Evolutionary conservation across 2,888 invertebrate genomes (phyloP).

Genomic region (Pheosia gnoma): DNA sequence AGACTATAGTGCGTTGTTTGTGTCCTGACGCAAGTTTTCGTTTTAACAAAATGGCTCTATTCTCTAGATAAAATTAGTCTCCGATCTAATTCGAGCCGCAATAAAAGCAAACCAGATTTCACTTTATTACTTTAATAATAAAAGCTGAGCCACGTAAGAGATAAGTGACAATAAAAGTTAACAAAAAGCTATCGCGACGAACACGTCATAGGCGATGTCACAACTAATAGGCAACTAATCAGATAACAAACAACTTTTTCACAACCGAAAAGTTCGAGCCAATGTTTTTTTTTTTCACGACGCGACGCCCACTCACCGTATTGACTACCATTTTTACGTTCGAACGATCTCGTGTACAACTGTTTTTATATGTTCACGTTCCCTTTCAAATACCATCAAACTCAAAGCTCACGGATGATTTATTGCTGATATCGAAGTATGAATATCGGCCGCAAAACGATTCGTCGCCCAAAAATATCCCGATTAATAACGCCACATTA

Average conservation of each 20-base stretch:
- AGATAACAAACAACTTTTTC: constrained; percentile 34
- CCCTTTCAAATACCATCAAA: constrained; percentile 55
- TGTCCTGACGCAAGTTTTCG: not conserved
- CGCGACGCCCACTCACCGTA: constrained; percentile 15
- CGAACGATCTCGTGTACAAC: constrained; percentile 28
- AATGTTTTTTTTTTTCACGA: constrained; percentile 7
- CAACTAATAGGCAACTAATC: constrained; percentile 41
- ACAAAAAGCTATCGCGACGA: constrained; percentile 21
- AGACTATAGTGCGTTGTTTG: not conserved
- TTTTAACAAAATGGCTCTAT: not conserved
- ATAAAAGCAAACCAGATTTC: constrained; percentile 16
- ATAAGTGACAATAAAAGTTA: constrained; percentile 35
- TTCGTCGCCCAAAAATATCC: constrained; percentile 42
- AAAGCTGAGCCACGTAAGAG: constrained; percentile 26
- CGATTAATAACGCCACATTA: constrained; percentile 43
- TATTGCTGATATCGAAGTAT: constrained; percentile 52
- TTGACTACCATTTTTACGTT: constrained; percentile 31
- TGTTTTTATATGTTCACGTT: constrained; percentile 47
- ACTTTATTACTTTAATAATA: constrained; percentile 29
- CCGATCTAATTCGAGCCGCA: constrained; percentile 7
- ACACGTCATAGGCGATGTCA: constrained; percentile 35
- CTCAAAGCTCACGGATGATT: constrained; percentile 57
- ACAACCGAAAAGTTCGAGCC: constrained; percentile 15
- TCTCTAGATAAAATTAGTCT: constrained; percentile 3
- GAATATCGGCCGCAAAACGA: constrained; percentile 37